Evolutionary conservation across 2,888 invertebrate species (phyloP).

Genomic region (Strigamia transsilvanica): DNA sequence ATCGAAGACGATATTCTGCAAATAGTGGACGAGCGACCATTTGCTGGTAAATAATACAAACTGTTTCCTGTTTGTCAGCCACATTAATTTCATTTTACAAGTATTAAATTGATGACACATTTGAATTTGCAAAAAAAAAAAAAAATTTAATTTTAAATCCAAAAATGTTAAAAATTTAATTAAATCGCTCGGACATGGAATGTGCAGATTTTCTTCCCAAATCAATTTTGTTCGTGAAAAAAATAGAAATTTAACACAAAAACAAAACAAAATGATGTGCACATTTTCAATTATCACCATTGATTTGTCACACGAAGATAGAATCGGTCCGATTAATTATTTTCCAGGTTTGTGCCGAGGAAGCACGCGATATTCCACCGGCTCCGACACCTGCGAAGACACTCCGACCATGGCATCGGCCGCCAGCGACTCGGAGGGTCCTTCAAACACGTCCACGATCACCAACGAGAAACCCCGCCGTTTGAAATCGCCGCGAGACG

Average conservation of each 20-base stretch:
- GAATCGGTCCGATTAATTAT: no score
- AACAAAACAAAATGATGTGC: no score
- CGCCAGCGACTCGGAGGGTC: slow-evolving; percentile 51
- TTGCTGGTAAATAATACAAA: slow-evolving; percentile 5
- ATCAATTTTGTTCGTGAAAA: no score
- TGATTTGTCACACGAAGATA: no score
- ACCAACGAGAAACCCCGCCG: slow-evolving; percentile 51
- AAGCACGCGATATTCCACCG: slow-evolving; percentile 54
- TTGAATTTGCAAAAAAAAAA: no score
- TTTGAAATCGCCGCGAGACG: not conserved
- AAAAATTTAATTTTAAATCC: no score
- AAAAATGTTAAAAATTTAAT: slow-evolving; percentile 32
- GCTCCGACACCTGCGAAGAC: slow-evolving; percentile 55
- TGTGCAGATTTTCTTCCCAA: not conserved
- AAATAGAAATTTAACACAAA: no score
- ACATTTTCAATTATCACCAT: not conserved
- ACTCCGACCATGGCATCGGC: slow-evolving; percentile 53
- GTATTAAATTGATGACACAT: no score
- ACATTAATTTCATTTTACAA: no score
- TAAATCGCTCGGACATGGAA: slow-evolving; percentile 10
- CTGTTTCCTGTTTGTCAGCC: not conserved
- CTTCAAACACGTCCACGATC: slow-evolving; percentile 50
- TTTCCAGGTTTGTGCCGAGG: slow-evolving; percentile 58
- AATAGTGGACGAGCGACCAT: slow-evolving; percentile 23
- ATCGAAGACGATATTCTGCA: slow-evolving; percentile 65